These are phyloP conservation scores for Caracal caracal DNA, from an alignment of 2,113 vertebrate genomes.

Conservation along the genomic window DNA sequence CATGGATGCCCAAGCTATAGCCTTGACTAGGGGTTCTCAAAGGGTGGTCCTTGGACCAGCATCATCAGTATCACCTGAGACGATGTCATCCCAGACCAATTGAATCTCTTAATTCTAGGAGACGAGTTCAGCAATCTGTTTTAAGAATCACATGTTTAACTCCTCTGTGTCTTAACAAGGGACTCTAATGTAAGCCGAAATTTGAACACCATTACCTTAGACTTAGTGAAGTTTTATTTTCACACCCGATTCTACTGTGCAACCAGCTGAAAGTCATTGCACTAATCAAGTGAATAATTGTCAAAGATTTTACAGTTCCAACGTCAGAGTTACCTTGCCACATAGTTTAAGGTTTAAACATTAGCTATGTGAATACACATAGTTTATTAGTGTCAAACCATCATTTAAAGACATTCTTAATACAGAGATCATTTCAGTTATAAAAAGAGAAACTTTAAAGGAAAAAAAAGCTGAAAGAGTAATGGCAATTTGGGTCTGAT, in stretches of 20 bases:
- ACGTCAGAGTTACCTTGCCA: background rate
- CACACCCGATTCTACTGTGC: background rate
- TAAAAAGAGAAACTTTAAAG: background rate
- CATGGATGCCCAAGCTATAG: background rate
- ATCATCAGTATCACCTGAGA: background rate
- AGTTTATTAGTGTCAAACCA: background rate
- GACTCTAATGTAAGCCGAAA: background rate
- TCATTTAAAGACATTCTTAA: background rate
- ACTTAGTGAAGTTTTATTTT: background rate
- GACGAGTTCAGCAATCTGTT: background rate
- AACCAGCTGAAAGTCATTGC: background rate
- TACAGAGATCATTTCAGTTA: background rate
- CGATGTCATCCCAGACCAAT: background rate
- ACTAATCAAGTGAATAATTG: background rate
- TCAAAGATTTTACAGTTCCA: background rate
- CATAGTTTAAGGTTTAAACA: background rate
- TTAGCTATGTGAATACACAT: background rate
- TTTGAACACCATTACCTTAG: background rate
- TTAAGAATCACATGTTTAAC: background rate
- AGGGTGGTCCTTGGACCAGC: background rate
- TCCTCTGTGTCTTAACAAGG: background rate
- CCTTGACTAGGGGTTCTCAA: background rate
- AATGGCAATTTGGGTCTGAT: background rate
- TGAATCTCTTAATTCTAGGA: background rate
- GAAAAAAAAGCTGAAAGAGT: background rate